Evolutionary conservation across 2,797 vertebrate species (phyloP).

Genomic region (Ciconia nigra): DNA sequence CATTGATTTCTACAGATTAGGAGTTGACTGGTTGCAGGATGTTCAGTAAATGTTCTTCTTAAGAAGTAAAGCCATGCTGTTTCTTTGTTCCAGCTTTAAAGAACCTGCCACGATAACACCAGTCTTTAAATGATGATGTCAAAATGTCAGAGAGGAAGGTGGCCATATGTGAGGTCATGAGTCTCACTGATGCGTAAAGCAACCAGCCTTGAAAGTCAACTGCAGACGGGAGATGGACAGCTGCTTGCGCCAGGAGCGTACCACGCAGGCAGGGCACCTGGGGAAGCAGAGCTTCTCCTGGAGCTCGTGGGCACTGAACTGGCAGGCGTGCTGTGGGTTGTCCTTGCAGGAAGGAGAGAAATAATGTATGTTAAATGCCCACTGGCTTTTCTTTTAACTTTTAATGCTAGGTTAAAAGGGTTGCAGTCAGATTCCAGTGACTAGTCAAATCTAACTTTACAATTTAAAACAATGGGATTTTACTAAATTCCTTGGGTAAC

Average conservation of each 20-base stretch:
- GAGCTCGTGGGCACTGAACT: background rate
- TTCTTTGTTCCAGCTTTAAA: background rate
- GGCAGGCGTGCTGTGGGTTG: background rate
- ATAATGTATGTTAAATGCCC: background rate
- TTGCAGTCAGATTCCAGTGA: background rate
- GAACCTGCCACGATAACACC: background rate
- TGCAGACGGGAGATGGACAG: background rate
- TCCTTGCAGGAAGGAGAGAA: background rate
- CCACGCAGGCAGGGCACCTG: background rate
- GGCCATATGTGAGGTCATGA: background rate
- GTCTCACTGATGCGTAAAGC: background rate
- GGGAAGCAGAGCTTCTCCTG: background rate
- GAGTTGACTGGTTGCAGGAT: background rate
- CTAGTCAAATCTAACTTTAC: background rate
- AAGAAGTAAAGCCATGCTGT: background rate
- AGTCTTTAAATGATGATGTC: background rate
- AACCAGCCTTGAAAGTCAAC: background rate
- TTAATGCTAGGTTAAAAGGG: background rate
- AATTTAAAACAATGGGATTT: background rate
- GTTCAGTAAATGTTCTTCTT: background rate
- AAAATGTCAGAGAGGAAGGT: background rate
- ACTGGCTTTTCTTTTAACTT: background rate
- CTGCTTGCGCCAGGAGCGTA: background rate
- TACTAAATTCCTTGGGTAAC: background rate
- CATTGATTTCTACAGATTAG: background rate